A percentile compares a stretch with the other conserved stretches of the same genome.
phyloP scores from a whole-genome alignment of 1,140 invertebrate genomes.

The Danaus melanippus region DNA sequence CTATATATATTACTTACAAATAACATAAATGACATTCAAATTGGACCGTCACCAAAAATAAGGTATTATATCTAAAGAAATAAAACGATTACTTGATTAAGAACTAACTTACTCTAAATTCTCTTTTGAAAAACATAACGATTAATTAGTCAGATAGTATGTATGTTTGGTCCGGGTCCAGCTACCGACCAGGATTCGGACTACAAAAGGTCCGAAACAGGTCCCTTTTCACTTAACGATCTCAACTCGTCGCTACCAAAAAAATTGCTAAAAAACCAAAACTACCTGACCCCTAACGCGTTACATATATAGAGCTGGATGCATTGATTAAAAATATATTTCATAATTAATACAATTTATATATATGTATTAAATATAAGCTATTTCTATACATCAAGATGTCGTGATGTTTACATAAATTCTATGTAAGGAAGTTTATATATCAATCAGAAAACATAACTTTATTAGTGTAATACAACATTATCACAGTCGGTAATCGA shows the following conservation, averaged over 20 bases:
- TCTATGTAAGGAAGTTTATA: too few relatives aligned
- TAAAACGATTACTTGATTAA: conserved; percentile 15
- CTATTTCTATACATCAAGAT: too few relatives aligned
- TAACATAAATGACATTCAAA: too few relatives aligned
- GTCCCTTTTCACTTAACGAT: conserved; percentile 64
- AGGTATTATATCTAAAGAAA: conserved; percentile 1
- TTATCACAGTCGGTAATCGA: too few relatives aligned
- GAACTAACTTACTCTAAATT: conserved; percentile 25
- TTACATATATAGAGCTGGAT: conserved; percentile 33
- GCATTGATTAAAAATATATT: too few relatives aligned
- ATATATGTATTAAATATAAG: too few relatives aligned
- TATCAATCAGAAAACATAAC: too few relatives aligned
- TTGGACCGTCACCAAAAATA: too few relatives aligned
- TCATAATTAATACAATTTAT: too few relatives aligned
- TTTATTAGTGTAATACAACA: too few relatives aligned
- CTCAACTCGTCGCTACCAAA: conserved; percentile 50
- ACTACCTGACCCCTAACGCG: conserved; percentile 48
- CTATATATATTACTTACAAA: too few relatives aligned
- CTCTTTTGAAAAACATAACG: conserved; percentile 41
- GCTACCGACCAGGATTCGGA: conserved; percentile 46
- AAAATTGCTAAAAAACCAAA: conserved; percentile 57
- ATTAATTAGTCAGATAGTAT: conserved; percentile 64
- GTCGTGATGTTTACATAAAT: too few relatives aligned
- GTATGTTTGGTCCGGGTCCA: conserved; percentile 20
- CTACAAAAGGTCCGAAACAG: conserved; percentile 60